Evolutionary conservation across 2,888 invertebrate species (phyloP).

Genomic region (Plagiodera versicolora): DNA sequence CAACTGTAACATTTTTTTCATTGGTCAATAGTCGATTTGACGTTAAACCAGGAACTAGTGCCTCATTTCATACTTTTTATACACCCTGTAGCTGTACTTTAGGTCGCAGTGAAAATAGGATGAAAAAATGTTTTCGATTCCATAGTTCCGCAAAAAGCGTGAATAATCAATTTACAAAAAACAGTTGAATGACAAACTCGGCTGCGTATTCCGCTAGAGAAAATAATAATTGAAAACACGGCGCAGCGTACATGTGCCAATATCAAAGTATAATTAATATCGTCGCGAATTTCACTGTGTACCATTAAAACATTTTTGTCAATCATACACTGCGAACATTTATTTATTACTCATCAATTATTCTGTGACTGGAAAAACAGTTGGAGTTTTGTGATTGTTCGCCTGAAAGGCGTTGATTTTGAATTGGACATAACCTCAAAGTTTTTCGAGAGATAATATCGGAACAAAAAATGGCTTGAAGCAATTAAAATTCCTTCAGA

Average conservation of each 20-base stretch:
- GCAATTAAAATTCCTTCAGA: too few relatives aligned
- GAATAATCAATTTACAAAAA: neutral
- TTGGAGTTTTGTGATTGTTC: neutral
- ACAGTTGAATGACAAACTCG: neutral
- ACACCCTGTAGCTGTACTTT: too few relatives aligned
- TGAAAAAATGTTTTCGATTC: neutral
- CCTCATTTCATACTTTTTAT: too few relatives aligned
- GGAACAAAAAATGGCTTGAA: too few relatives aligned
- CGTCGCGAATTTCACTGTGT: neutral
- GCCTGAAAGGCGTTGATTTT: neutral
- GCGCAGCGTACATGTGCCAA: neutral
- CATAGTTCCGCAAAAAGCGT: neutral
- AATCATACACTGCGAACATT: neutral
- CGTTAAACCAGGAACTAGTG: too few relatives aligned
- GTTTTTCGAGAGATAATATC: too few relatives aligned
- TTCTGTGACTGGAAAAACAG: neutral
- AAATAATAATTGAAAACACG: neutral
- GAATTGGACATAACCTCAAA: neutral
- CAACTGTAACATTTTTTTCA: neutral
- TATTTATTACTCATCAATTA: neutral
- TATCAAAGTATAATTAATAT: neutral
- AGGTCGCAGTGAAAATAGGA: too few relatives aligned
- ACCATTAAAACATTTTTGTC: neutral
- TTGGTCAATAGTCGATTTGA: neutral
- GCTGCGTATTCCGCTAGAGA: too few relatives aligned